A percentile compares a stretch with the other conserved stretches of the same genome.
These are phyloP conservation scores for Hyperopisus bebe DNA, from an alignment of 2,113 vertebrate genomes.

Conservation along the genomic window DNA sequence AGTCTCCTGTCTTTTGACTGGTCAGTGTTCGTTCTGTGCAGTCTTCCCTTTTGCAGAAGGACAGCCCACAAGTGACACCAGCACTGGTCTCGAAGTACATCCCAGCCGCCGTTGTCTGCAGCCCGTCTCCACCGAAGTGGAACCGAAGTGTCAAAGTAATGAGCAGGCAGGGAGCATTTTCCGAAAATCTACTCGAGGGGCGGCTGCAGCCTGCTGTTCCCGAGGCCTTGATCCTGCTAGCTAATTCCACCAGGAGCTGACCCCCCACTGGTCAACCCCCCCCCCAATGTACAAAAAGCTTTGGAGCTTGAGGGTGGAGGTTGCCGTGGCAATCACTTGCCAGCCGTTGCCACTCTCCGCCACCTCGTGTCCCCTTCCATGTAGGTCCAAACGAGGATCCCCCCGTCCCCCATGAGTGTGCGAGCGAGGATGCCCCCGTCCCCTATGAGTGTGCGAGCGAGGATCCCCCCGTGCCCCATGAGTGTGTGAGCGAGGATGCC, in stretches of 20 bases:
- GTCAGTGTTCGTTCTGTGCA: slow-evolving; percentile 18
- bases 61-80: slow-evolving; percentile 47
- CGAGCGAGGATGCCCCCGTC: no score
- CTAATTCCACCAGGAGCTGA: slow-evolving; percentile 83
- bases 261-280: slow-evolving; percentile 51
- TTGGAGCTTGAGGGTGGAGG: slow-evolving; percentile 53
- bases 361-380: background rate
- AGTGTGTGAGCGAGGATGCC: background rate
- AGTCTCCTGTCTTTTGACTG: slow-evolving; percentile 21
- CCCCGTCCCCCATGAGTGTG: no score
- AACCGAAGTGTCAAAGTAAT: slow-evolving; percentile 99
- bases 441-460: background rate
- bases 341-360: background rate
- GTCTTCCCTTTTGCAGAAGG: slow-evolving; percentile 45
- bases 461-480: background rate
- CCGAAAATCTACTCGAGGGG: slow-evolving; percentile 83
- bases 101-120: slow-evolving; percentile 76
- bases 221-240: slow-evolving; percentile 91
- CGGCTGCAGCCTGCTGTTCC: slow-evolving; percentile 84
- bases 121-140: slow-evolving; percentile 81
- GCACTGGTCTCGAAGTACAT: slow-evolving; percentile 65
- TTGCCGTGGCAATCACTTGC: slow-evolving; percentile 52
- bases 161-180: slow-evolving; percentile 86
- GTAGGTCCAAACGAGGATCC: background rate
- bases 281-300: slow-evolving; percentile 68